These are phyloP conservation scores for Cotesia chilonis DNA, from an alignment of 1,140 invertebrate genomes.

Conservation along the genomic window DNA sequence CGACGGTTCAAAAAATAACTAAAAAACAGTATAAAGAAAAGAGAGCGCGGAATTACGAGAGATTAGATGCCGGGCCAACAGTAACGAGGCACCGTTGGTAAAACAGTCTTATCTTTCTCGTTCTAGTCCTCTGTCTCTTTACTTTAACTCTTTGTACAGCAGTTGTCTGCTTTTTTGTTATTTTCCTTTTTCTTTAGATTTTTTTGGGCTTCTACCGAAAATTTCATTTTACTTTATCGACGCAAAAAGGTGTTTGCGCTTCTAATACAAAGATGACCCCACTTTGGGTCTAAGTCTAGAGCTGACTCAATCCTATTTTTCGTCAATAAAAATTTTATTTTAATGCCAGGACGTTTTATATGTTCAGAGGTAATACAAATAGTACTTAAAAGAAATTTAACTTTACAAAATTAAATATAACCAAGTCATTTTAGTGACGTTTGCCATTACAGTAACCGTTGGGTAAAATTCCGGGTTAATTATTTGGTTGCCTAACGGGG, in stretches of 20 bases:
- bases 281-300: neutral
- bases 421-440: no score
- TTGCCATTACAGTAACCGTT: no score
- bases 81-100: constrained; percentile 54
- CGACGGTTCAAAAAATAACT: neutral
- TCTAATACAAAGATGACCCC: constrained; percentile 4
- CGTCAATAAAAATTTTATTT: constrained; percentile 18
- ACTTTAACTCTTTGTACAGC: constrained; percentile 10
- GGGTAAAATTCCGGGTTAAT: constrained; percentile 1
- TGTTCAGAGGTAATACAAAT: no score
- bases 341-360: neutral
- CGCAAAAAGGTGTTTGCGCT: neutral
- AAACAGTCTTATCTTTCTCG: constrained; percentile 49
- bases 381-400: no score
- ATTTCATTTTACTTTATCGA: constrained; percentile 31
- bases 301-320: constrained; percentile 26
- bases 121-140: constrained; percentile 20
- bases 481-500: neutral
- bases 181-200: constrained; percentile 1
- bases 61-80: constrained; percentile 52
- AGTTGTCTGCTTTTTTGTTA: neutral
- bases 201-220: neutral
- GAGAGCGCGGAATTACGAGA: constrained; percentile 47
- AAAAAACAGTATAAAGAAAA: constrained; percentile 27
- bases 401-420: no score